Conservation (phyloP, 2,888 invertebrate genomes). For the Adineta ricciae region DNA sequence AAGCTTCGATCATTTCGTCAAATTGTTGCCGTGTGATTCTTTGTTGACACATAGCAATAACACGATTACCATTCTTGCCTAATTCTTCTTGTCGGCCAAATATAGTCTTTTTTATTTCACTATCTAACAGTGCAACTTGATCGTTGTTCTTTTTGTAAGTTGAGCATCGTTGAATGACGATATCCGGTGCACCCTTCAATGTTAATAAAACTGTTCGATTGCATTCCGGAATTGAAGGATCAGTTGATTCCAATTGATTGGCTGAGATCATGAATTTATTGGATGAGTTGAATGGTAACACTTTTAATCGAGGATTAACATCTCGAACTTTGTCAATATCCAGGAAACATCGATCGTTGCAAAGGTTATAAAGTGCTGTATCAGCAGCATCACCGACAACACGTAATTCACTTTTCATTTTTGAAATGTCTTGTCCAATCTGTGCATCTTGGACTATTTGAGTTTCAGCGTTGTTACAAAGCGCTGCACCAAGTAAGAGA, state of each 20-base stretch:
- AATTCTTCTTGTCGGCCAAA: not conserved
- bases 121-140: not conserved
- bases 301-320: not conserved
- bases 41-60: too few species aligned
- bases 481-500: not conserved
- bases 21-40: not conserved
- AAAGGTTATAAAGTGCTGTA: not conserved
- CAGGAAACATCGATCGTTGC: not conserved
- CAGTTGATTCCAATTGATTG: not conserved
- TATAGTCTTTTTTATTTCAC: not conserved
- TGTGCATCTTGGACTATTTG: not conserved
- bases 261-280: not conserved
- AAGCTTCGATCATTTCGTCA: not conserved
- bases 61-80: slow-evolving; percentile 6
- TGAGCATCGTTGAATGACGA: slow-evolving; percentile 19
- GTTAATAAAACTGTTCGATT: not conserved
- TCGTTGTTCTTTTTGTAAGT: not conserved
- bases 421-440: not conserved
- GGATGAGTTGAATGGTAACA: not conserved
- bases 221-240: not conserved
- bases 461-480: not conserved
- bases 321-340: not conserved
- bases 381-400: not conserved
- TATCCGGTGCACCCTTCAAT: slow-evolving; percentile 1
- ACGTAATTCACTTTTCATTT: not conserved